A percentile compares a stretch with the other conserved stretches of the same genome.
Conservation (phyloP, 2,113 vertebrate species). For the Hemiscyllium ocellatum region DNA sequence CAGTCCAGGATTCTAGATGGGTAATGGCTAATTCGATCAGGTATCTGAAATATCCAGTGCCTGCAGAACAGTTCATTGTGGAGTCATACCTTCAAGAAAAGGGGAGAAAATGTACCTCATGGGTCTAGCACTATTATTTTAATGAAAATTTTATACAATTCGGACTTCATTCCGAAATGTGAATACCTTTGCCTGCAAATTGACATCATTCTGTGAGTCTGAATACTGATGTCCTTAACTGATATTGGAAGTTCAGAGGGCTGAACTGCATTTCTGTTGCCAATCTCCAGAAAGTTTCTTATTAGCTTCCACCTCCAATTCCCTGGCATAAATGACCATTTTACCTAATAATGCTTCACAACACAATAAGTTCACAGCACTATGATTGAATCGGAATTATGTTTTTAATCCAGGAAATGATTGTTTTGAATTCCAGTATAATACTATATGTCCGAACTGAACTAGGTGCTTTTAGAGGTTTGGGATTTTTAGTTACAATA, state of each 20-base stretch:
- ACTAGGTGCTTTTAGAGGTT: slow-evolving; percentile 5
- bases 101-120: neutral
- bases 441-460: slow-evolving; percentile 34
- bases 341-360: slow-evolving; percentile 27
- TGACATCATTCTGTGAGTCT: neutral
- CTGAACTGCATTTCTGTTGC: neutral
- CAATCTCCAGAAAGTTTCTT: neutral
- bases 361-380: slow-evolving; percentile 18
- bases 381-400: slow-evolving; percentile 29
- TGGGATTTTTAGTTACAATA: slow-evolving; percentile 28
- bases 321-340: slow-evolving; percentile 16
- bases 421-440: slow-evolving; percentile 13
- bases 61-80: neutral
- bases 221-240: neutral
- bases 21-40: neutral
- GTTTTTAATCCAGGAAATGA: slow-evolving; percentile 34
- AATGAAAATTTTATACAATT: neutral
- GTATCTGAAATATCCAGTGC: neutral
- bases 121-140: neutral
- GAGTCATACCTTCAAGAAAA: neutral
- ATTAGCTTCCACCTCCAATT: neutral
- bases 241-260: neutral
- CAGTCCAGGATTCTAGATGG: neutral
- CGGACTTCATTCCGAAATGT: neutral
- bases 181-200: neutral